Evolutionary conservation across 2,113 vertebrate genomes (phyloP).

Genomic region (Limnothrissa miodon): DNA sequence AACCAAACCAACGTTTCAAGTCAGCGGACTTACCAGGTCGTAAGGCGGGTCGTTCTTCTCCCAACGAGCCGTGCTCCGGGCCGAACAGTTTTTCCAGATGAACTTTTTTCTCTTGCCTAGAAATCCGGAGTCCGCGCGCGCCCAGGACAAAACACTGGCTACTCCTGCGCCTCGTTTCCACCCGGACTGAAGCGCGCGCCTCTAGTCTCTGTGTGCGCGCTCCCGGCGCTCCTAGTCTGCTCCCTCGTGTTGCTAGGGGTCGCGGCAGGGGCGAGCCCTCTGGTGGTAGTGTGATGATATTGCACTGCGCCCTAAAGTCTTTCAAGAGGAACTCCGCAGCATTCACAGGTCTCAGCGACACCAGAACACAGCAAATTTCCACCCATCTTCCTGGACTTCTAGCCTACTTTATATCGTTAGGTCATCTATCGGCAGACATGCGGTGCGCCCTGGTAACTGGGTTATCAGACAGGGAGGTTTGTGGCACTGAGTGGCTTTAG

Average conservation of each 20-base stretch:
- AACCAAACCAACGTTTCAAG: background rate
- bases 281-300: background rate
- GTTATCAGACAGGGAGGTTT: constrained; percentile 10
- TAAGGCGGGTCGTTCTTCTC: background rate
- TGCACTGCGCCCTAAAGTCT: background rate
- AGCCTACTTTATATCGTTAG: background rate
- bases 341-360: background rate
- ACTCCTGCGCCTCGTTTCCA: constrained; percentile 13
- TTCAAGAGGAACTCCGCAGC: background rate
- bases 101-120: background rate
- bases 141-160: constrained; percentile 18
- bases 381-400: background rate
- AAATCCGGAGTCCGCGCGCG: constrained; percentile 2
- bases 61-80: background rate
- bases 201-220: background rate
- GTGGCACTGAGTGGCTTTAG: background rate
- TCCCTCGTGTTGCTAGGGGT: constrained; percentile 15
- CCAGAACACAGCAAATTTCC: background rate
- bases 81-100: background rate
- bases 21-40: background rate
- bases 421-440: background rate
- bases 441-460: background rate
- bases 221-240: background rate
- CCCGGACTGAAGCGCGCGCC: background rate
- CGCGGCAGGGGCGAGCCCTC: constrained; percentile 15